Base-by-base conservation (phyloP, 2,113 vertebrate species). In the Triplophysa dalaica region DNA sequence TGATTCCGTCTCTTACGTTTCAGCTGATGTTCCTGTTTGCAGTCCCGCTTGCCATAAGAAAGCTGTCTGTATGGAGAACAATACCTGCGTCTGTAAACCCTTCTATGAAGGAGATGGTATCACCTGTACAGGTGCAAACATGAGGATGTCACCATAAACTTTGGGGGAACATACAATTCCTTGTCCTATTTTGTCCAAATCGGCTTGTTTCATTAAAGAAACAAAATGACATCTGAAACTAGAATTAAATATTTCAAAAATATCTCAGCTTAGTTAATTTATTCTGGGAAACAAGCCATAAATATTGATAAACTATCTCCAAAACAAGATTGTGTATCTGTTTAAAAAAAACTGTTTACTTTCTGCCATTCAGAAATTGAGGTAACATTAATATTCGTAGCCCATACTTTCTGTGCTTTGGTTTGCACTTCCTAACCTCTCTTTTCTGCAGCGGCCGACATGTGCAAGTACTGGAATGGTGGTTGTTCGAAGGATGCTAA, bases 41-140 rank as follows among this genome's bases (percentile, higher is more conserved):
- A 89, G 83, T 0, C 98, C 96, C 0, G 45, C 90, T 38, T 99
- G 98, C 75, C 95, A 96, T 0, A 10, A 75, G 6, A 91, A 96
- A 0, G 98, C 93, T 0, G 29, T 95, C 68, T 99, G 98, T 84
- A 88, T 10, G 8, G 89, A 92, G 26, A 96, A 97, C 84, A 95
- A 93, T 90, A 95, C 91, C 0, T 99, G 98, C 17, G 89, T 95
- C 73, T 99, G 98, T 87, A 90, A 91, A 69, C 94, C 92, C 0
- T 85, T 93, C 48, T 96, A 97, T 0, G 78, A 93, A 0, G 97
- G 98, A n/a, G 96, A 99, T 0, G 97, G 97, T 2, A 62, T 92
- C 73, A 95, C 91, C 0, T 99, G 97, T 82, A 94, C 87, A 90
- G 94, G 97, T 99, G 87, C 85, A 88, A 2, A 38, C 24, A 56